Evolutionary conservation across 2,113 vertebrate species (phyloP), one percentile per base, ranked within the genome.

Genomic region (Ochotona princeps): DNA sequence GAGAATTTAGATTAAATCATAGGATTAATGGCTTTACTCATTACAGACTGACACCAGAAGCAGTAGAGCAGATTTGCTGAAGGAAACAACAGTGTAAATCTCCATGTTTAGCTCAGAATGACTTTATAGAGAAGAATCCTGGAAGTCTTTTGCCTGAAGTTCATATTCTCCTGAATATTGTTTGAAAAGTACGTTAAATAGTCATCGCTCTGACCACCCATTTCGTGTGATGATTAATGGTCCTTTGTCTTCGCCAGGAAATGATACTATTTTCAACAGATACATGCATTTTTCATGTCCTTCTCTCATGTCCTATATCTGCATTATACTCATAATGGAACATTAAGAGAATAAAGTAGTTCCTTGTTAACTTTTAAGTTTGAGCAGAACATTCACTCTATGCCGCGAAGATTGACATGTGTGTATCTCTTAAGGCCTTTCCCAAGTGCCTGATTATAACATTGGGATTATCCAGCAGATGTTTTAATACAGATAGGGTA

Each of bases 401-500:
- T 60, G 38, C 18, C 88, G 35, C 6, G 83, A 83, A 60, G 89
- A 87, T 54, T 87, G 60, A 35, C 4, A 75, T 74, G 9, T 44
- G 0, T 90, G 18, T 78, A 60, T 81, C 88, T 92, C 14, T 92
- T 83, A 86, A 76, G 72, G 18, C 38, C 15, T 20, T 83, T 87
- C 20, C 12, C 8, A 23, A 76, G 6, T 13, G 63, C 32, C 83
- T 85, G 61, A 49, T 66, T 90, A 11, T 63, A 49, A 88, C 87
- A 82, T 79, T 91, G 79, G 49, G 89, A 74, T 83, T 60, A 1
- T 38, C 89, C 15, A 85, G 9, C 30, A 84, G 90, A 94, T 94
- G 83, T 93, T 92, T 96, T 0, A 0, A 83, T 97, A 69, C 20
- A 54, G 57, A 88, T 84, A 80, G 1, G 0, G 89, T 95, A 97